Evolutionary conservation across 2,888 invertebrate genomes (phyloP), one percentile per base, ranked within the genome.

Genomic region (Apoda limacodes): DNA sequence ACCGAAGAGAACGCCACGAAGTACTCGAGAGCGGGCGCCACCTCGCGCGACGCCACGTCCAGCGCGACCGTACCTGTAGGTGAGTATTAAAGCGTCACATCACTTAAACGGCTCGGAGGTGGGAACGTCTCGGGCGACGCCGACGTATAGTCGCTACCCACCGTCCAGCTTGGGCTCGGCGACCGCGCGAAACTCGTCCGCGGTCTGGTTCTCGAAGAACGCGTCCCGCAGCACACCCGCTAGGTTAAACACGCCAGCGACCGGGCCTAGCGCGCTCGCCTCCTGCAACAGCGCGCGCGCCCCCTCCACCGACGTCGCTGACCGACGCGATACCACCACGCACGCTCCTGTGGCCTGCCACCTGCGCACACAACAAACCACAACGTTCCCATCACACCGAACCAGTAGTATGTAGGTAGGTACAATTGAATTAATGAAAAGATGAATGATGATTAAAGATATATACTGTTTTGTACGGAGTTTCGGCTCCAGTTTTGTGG

Each of bases 1-100:
- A 98, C 92, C 23, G 96, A 96, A 21, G 98, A 98, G 83, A 98
- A 99, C 35, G 88, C 92, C 29, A 98, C 95, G 64, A 98, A 99
- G 82, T 95, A 91, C 55, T 97, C 95, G 45, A 93, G 68, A 45
- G 89, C 85, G 0, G 91, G 88, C 47, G 94, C 93, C 35, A 89
- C 59, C 45, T 83, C 82, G 35, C 97, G 87, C 0, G 93, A 90
- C 6, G 87, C 88, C 13, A 61, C 65, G 66, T 99, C 98, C 50
- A 99, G 71, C 52, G 89, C 84, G 47, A 88, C 85, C 1, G 95
- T 96, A 9, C 90, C 76, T 76, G 55, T 17, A 28, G 22, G 17
- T 2, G 10, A 7, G 12, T n/a, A n/a, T n/a, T 20, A 12, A 22
- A 4, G 4, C 6, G 7, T 9, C 14, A 9, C 22, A 5, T 2